These are phyloP conservation scores for Sinohyriopsis cumingii DNA, from an alignment of 2,888 invertebrate species.

Conservation along the genomic window DNA sequence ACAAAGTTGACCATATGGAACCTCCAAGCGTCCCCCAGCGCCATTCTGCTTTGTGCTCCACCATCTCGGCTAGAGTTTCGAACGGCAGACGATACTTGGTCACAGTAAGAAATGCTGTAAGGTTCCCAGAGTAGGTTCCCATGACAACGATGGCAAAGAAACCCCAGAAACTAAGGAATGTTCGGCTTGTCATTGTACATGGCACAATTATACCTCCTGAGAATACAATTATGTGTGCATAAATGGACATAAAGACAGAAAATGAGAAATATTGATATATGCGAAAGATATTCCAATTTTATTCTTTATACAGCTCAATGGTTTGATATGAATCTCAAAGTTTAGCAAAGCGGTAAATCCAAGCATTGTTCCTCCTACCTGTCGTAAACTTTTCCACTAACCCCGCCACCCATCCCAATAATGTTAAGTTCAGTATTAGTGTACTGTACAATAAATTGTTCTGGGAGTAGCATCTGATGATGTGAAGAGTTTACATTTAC, in stretches of 20 bases:
- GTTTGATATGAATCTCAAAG: too few species aligned
- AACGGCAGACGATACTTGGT: constrained; percentile 55
- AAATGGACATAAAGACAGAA: neutral
- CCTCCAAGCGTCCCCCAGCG: constrained; percentile 55
- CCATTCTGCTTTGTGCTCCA: constrained; percentile 31
- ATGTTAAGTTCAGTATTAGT: too few species aligned
- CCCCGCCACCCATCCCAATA: too few species aligned
- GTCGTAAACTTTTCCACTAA: too few species aligned
- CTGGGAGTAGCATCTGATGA: too few species aligned
- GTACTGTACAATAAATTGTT: too few species aligned
- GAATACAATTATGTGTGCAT: neutral
- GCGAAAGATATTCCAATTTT: too few species aligned
- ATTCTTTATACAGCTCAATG: too few species aligned
- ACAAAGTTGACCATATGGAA: constrained; percentile 38
- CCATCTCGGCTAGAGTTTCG: constrained; percentile 50
- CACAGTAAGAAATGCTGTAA: constrained; percentile 66
- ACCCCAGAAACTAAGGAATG: constrained; percentile 56
- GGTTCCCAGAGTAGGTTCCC: constrained; percentile 66
- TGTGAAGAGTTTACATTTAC: too few species aligned
- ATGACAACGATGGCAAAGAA: constrained; percentile 58
- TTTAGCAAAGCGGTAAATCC: too few species aligned
- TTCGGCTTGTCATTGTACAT: constrained; percentile 49
- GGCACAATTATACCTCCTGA: constrained; percentile 53
- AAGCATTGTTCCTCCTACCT: too few species aligned
- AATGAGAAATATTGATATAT: neutral